Evolutionary conservation across 1,140 invertebrate species (phyloP), one percentile per base, ranked within the genome.

Genomic region (Cephus cinctus): DNA sequence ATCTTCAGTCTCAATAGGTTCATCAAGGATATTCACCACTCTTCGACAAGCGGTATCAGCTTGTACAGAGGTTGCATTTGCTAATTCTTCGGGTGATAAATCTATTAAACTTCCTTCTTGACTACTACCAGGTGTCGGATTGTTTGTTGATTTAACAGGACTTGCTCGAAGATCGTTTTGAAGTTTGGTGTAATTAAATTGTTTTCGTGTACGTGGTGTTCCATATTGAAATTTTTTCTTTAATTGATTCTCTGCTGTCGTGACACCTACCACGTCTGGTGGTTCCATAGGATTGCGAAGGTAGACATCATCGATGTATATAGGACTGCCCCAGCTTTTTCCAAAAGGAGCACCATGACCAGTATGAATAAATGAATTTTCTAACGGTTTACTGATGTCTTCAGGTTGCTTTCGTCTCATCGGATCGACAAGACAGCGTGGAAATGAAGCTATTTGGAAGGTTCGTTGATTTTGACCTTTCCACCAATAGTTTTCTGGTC

Each of bases 391-490:
- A 56, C 86, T 88, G 19, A 90, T 90, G 61, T 90, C 87, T 38
- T 85, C 80, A 0, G 79, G 62, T 25, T 80, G 80, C 61, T 82
- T 83, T 11, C 78, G 76, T n/a, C 83, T 66, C 74, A 86, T 82
- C 0, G 84, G 83, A 61, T 89, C 84, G 0, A 88, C 83, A 8
- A 88, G 67, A 54, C 82, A 84, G 4, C 89, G 80, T 0, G 88
- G 87, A 69, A 91, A 89, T 14, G 85, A 66, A 4, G 92, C 94
- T 39, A 98, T 86, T 56, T 94, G 84, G 61, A 87, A 89, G 0
- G 91, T 94, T 42, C 90, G 78, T 69, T 93, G 89, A 73, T 96
- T 96, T 73, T 98, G 96, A 9, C 94, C 93, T 74, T 92, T 94
- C 90, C 96, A 98, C 85, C 92, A 96, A 68, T 94, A 95, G 59